These are phyloP conservation scores for Proterorhinus semilunaris DNA, from an alignment of 2,113 vertebrate genomes.

Conservation along the genomic window DNA sequence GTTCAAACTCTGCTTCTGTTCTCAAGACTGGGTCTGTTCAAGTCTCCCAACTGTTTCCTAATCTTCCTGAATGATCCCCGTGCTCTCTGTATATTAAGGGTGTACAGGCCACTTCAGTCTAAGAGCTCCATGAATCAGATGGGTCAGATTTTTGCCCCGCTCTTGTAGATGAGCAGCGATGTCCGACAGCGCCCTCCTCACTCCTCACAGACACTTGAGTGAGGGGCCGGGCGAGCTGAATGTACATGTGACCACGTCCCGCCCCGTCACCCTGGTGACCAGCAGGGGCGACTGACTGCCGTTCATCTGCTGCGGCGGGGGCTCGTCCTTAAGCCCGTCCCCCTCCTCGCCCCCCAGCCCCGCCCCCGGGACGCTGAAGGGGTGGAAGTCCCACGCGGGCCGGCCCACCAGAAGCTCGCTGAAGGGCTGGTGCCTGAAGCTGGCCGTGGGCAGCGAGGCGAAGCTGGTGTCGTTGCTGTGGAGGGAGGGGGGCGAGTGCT, in stretches of 20 bases:
- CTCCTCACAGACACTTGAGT: constrained; percentile 55
- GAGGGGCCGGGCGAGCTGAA: constrained; percentile 70
- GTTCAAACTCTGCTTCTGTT: no score
- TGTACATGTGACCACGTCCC: constrained; percentile 71
- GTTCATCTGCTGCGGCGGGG: not conserved
- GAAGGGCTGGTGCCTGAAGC: constrained; percentile 58
- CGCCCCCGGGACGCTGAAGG: constrained; percentile 68
- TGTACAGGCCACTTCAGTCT: no score
- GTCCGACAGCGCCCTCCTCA: no score
- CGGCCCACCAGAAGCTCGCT: constrained; percentile 70
- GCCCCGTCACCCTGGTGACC: constrained; percentile 31
- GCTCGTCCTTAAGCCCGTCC: constrained; percentile 4
- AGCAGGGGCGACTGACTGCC: constrained; percentile 3
- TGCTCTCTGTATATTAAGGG: no score
- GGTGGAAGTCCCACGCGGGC: constrained; percentile 76
- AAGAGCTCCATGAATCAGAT: no score
- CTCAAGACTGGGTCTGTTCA: no score
- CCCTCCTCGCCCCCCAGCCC: constrained; percentile 44
- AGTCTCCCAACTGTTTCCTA: no score
- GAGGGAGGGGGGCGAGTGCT: constrained; percentile 57
- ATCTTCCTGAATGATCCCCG: no score
- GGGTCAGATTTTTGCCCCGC: no score
- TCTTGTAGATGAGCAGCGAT: no score
- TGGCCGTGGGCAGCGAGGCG: constrained; percentile 67
- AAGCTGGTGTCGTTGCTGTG: constrained; percentile 77